These are phyloP conservation scores for Sparidentex hasta DNA, from an alignment of 2,797 vertebrate genomes.

Conservation along the genomic window DNA sequence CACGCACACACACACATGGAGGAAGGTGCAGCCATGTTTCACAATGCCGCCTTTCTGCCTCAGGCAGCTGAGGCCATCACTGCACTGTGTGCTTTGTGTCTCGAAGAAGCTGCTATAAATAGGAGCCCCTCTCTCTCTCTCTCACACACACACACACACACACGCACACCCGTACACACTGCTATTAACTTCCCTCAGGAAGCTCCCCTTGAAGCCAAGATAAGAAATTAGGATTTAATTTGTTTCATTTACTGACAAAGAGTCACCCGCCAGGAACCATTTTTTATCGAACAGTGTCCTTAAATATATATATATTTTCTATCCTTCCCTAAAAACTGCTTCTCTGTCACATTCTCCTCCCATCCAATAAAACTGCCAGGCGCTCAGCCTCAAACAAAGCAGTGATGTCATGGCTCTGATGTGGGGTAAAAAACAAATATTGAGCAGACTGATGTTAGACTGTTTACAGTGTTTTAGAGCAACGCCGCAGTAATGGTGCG, in stretches of 20 bases:
- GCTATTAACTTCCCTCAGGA: slow-evolving; percentile 50
- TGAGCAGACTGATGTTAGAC: slow-evolving; percentile 2
- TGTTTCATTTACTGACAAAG: slow-evolving; percentile 33
- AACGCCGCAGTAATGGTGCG: background rate
- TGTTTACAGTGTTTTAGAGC: slow-evolving; percentile 13
- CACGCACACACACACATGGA: slow-evolving; percentile 29
- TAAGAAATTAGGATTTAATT: slow-evolving; percentile 58
- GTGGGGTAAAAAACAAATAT: slow-evolving; percentile 6
- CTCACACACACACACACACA: background rate
- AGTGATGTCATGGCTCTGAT: slow-evolving; percentile 16
- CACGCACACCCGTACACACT: background rate
- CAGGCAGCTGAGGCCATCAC: slow-evolving; percentile 74
- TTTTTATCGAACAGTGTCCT: slow-evolving; percentile 25
- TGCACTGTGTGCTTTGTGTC: slow-evolving; percentile 82
- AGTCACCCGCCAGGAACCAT: background rate
- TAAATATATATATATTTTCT: background rate
- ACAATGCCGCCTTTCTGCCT: slow-evolving; percentile 78
- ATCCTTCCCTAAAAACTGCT: background rate
- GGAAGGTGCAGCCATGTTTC: slow-evolving; percentile 62
- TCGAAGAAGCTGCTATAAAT: slow-evolving; percentile 83
- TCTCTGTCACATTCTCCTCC: background rate
- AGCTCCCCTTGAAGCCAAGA: slow-evolving; percentile 29
- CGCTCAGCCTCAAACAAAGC: background rate
- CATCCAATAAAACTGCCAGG: background rate
- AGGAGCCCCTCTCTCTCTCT: slow-evolving; percentile 54